phyloP scores from a whole-genome alignment of 2,113 vertebrate genomes.

The Myotis lucifugus region DNA sequence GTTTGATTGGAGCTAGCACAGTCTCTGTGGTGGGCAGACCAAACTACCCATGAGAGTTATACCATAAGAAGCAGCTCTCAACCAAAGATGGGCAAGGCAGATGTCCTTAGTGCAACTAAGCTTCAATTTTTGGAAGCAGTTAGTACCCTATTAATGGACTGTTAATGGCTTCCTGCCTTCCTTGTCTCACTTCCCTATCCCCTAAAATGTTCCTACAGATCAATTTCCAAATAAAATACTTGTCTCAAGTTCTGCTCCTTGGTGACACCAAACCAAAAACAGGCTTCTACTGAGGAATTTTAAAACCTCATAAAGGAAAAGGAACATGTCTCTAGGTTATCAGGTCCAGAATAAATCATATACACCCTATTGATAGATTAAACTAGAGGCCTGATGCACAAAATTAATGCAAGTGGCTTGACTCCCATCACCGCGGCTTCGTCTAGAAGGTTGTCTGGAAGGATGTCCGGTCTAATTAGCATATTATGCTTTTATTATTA shows the following conservation, averaged over 20 bases:
- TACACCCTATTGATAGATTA: not conserved
- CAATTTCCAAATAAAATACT: constrained; percentile 1
- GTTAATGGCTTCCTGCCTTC: not conserved
- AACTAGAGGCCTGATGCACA: not conserved
- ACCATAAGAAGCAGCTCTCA: not conserved
- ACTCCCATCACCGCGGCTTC: no score
- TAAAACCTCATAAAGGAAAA: not conserved
- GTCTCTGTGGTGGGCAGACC: not conserved
- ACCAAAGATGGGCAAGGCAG: not conserved
- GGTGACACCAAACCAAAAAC: not conserved
- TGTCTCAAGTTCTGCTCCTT: not conserved
- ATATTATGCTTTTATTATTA: no score
- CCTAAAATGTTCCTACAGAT: not conserved
- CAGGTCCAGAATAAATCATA: not conserved
- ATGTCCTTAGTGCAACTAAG: not conserved
- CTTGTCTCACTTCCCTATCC: not conserved
- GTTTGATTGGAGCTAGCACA: not conserved
- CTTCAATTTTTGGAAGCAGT: not conserved
- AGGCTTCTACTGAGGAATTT: not conserved
- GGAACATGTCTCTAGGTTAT: not conserved
- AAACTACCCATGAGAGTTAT: not conserved
- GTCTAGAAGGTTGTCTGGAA: no score
- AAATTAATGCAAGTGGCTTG: no score
- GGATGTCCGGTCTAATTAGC: no score
- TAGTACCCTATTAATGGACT: not conserved